Evolutionary conservation across 2,888 invertebrate species (phyloP), one percentile per base, ranked within the genome.

Genomic region (Thymelicus acteon): DNA sequence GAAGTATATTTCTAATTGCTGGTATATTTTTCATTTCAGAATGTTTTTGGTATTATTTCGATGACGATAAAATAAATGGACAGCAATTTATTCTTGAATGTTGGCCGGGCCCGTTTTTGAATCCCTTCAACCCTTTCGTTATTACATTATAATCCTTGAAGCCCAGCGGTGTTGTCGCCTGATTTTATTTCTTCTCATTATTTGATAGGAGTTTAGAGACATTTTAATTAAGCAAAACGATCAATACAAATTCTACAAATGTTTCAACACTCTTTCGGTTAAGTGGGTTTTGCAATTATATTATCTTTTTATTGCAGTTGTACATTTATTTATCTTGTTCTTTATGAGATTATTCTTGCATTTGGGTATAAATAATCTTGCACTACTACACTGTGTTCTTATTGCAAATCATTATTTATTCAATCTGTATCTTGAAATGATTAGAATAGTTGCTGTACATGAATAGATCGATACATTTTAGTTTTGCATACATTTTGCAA

Each of bases 141-240:
- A 65, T 65, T 65, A 65, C 52, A 57, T 54, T 67, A 60, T 63
- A 74, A 72, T 76, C 72, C 73, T 52, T 54, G 67, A 63, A 69
- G 74, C 69, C 71, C 64, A 74, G 65, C 72, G 73, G 73, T 75
- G 72, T 75, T 72, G 75, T 79, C 77, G 70, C 75, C 74, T 74
- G 74, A 75, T 79, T 78, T 79, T 77, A 80, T 78, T 77, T 72
- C 73, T 72, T 60, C 39, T 72, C 31, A 63, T 60, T 54, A 67
- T 71, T 67, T 62, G 72, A 71, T 68, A 69, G 70, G 60, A 40
- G 64, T 67, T 63, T 61, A 63, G 72, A 72, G 72, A 73, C 74
- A 75, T 79, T 78, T 80, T 78, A 79, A 82, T 81, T 78, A 80
- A 74, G 49, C 70, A 64, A 73, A 81, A 77, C 71, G 76, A 73